Evolutionary conservation across 2,888 invertebrate genomes (phyloP), one percentile per base, ranked within the genome.

Genomic region (Rhagonycha lutea): DNA sequence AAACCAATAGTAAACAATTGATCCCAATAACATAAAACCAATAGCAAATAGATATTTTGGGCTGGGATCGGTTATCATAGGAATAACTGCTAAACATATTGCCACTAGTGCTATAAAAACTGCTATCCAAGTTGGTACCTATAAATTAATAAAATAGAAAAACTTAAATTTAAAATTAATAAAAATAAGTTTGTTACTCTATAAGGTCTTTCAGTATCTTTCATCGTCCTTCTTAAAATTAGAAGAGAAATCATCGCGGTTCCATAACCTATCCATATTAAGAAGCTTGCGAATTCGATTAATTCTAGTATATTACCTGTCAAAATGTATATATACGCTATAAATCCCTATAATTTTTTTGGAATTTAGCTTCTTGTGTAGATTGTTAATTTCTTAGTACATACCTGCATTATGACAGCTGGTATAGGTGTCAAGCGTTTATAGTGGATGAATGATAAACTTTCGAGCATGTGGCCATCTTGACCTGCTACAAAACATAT

Each of bases 181-280:
- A 26, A 69, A 77, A 47, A 5, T n/a, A n/a, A 7, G 5, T 3
- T n/a, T n/a, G 80, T 83, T 87, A 91, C 91, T 85, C 91, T 91
- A 83, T 95, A 96, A 0, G 95, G 95, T 74, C 96, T 89, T 0
- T 89, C 90, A 24, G 90, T 91, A 76, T 93, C 87, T 4, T 92
- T 91, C 84, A 92, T 92, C 0, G 94, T 95, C 82, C 87, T 92
- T 68, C 96, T 87, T 83, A 96, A 88, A 0, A 95, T 91, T 47
- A 96, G 86, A 14, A 96, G 88, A 0, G 95, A 92, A 0, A 94
- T 90, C 93, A 96, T 95, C 0, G 95, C 95, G 0, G 92, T 87
- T 0, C 95, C 96, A 86, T 96, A 96, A 88, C 95, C 95, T 77
- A 95, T 91, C 96, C 96, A 96, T 23, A 95, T 93, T 78, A 96